A percentile compares a stretch with the other conserved stretches of the same genome.
phyloP scores from a whole-genome alignment of 2,113 vertebrate genomes.

The Solenodon paradoxus region DNA sequence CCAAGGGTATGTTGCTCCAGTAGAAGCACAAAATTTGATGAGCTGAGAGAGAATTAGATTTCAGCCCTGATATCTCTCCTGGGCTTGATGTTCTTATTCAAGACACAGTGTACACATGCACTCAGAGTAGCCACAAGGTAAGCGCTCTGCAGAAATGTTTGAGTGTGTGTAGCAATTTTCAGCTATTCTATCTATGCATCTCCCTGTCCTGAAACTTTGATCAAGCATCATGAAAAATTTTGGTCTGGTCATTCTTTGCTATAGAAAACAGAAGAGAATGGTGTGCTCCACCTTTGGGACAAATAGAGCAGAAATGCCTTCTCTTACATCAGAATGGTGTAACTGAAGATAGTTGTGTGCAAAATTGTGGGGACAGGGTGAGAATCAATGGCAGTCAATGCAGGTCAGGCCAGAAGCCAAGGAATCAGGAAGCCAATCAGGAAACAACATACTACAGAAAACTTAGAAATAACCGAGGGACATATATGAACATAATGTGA shows the following conservation, averaged over 20 bases:
- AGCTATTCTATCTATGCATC: not conserved
- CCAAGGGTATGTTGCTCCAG: not conserved
- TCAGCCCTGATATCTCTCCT: not conserved
- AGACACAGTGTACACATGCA: not conserved
- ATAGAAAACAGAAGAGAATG: not conserved
- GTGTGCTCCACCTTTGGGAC: not conserved
- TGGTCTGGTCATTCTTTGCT: not conserved
- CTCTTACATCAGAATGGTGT: not conserved
- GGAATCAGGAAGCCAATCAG: not conserved
- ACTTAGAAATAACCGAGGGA: not conserved
- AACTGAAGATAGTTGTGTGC: not conserved
- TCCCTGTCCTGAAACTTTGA: not conserved
- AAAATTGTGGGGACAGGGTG: not conserved
- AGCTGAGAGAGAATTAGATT: not conserved
- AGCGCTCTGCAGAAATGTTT: not conserved
- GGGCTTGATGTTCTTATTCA: not conserved
- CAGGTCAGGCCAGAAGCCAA: not conserved
- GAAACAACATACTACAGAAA: not conserved
- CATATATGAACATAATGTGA: not conserved
- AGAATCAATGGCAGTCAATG: not conserved
- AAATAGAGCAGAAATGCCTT: not conserved
- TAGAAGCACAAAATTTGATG: not conserved
- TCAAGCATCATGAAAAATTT: not conserved
- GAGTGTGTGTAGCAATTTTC: not conserved
- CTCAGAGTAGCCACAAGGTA: not conserved